Evolutionary conservation across 2,888 invertebrate species (phyloP).

Genomic region (Teleogryllus oceanicus): DNA sequence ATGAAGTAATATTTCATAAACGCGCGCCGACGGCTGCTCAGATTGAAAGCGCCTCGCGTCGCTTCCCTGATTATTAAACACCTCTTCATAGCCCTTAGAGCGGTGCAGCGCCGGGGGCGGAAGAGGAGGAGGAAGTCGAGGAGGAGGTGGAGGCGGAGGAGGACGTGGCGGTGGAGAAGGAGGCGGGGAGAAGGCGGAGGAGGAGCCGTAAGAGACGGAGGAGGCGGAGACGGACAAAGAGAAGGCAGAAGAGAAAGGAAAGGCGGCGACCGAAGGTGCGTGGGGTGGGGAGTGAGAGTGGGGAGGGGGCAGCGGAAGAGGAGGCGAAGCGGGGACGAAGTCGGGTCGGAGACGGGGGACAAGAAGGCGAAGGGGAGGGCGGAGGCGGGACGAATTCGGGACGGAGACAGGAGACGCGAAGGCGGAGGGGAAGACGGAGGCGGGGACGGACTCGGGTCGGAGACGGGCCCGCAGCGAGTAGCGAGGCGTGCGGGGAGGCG

Average conservation of each 20-base stretch:
- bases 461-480: neutral
- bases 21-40: conserved; percentile 29
- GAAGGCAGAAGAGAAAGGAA: neutral
- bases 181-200: too few species aligned
- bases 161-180: too few species aligned
- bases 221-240: neutral
- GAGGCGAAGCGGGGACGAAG: too few species aligned
- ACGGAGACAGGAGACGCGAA: too few species aligned
- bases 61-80: conserved; percentile 31
- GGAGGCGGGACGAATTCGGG: too few species aligned
- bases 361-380: neutral
- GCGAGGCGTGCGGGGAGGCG: neutral
- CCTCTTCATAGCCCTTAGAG: conserved; percentile 24
- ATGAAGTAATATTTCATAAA: conserved; percentile 37
- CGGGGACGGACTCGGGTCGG: too few species aligned
- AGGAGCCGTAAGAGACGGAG: neutral
- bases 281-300: neutral
- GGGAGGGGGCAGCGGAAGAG: neutral
- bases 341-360: neutral
- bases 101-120: neutral
- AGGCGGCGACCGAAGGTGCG: neutral
- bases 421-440: too few species aligned
- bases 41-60: conserved; percentile 22
- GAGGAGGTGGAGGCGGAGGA: too few species aligned
- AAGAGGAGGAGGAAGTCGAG: neutral